A percentile compares a stretch with the other conserved stretches of the same genome.
Conservation (phyloP, 2,888 invertebrate genomes). For the Cheilosia impressa region DNA sequence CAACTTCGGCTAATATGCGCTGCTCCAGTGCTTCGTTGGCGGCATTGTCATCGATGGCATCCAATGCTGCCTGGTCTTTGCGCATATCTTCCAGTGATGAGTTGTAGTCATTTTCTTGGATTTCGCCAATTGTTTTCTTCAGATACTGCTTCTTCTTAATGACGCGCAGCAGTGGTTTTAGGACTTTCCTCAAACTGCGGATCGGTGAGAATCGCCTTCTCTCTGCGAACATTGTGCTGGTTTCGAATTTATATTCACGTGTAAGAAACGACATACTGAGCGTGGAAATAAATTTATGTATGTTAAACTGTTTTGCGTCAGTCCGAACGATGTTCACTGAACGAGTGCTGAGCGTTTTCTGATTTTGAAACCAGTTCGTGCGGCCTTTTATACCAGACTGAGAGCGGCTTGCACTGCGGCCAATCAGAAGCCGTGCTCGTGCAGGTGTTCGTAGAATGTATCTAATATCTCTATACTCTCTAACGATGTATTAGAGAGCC, state of each 20-base stretch:
- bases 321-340: slow-evolving; percentile 37
- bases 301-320: slow-evolving; percentile 1
- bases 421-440: slow-evolving; percentile 62
- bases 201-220: slow-evolving; percentile 79
- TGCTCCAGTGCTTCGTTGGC: slow-evolving; percentile 92
- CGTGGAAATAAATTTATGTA: background rate
- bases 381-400: slow-evolving; percentile 77
- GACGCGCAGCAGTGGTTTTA: slow-evolving; percentile 81
- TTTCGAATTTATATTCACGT: slow-evolving; percentile 82
- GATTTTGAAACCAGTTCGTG: slow-evolving; percentile 70
- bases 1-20: slow-evolving; percentile 89
- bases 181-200: slow-evolving; percentile 80
- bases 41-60: slow-evolving; percentile 80
- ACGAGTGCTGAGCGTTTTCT: slow-evolving; percentile 77
- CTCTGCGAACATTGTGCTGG: slow-evolving; percentile 78
- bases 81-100: slow-evolving; percentile 82
- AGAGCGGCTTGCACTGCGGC: slow-evolving; percentile 34
- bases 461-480: slow-evolving; percentile 6
- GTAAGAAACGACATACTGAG: slow-evolving; percentile 80
- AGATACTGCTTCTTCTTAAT: slow-evolving; percentile 81
- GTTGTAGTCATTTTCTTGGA: slow-evolving; percentile 81
- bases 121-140: slow-evolving; percentile 81
- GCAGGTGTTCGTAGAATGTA: slow-evolving; percentile 69
- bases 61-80: slow-evolving; percentile 79
- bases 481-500: background rate